A percentile compares a stretch with the other conserved stretches of the same genome.
Evolutionary conservation across 2,113 vertebrate genomes (phyloP).

Genomic region (Pollimyrus isidori): DNA sequence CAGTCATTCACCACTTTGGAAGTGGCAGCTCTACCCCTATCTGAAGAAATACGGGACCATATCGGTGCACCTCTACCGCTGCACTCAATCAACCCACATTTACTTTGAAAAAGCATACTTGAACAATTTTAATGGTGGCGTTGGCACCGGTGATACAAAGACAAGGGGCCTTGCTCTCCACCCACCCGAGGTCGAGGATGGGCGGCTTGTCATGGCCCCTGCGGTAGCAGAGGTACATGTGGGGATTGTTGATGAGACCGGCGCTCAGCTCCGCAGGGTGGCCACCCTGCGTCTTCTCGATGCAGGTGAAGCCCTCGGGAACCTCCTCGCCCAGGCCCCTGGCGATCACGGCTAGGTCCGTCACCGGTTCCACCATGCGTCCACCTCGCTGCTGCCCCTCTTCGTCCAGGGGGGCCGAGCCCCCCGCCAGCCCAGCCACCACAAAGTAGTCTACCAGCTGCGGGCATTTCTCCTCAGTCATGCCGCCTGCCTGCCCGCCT

Average conservation of each 20-base stretch:
- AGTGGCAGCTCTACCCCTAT: no score
- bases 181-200: conserved; percentile 78
- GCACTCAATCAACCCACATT: neutral
- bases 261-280: conserved; percentile 81
- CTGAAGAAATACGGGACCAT: neutral
- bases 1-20: neutral
- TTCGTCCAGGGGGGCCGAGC: conserved; percentile 64
- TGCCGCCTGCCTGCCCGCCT: conserved; percentile 54
- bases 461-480: conserved; percentile 86
- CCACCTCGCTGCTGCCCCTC: conserved; percentile 56
- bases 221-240: conserved; percentile 85
- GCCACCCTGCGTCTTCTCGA: conserved; percentile 74
- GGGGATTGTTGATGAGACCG: conserved; percentile 82
- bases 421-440: conserved; percentile 74
- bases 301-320: conserved; percentile 91
- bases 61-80: neutral
- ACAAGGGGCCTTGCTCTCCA: neutral
- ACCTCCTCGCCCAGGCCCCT: conserved; percentile 83
- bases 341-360: conserved; percentile 80
- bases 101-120: neutral
- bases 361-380: conserved; percentile 72
- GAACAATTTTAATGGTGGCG: neutral
- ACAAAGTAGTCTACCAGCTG: conserved; percentile 94
- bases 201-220: conserved; percentile 78
- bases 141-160: neutral